These are phyloP conservation scores for Anguilla rostrata DNA, from an alignment of 2,113 vertebrate species.

Conservation along the genomic window DNA sequence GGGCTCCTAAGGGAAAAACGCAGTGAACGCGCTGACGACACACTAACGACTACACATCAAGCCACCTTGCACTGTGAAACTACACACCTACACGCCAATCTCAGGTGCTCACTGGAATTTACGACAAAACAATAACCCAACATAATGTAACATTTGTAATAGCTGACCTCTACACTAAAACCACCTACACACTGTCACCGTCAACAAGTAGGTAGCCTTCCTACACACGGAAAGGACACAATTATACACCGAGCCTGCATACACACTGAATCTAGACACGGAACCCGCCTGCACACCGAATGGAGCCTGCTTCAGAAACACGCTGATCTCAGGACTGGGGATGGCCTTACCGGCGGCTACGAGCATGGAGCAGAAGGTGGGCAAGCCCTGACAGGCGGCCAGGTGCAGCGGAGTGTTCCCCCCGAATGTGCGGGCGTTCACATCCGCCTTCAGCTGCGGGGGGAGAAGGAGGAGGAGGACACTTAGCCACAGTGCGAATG, in stretches of 20 bases:
- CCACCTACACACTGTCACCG: no score
- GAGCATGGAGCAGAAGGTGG: slow-evolving; percentile 87
- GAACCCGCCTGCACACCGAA: background rate
- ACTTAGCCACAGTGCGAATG: background rate
- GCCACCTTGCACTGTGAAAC: background rate
- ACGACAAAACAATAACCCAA: no score
- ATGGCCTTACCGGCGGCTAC: slow-evolving; percentile 82
- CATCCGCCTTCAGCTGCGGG: slow-evolving; percentile 80
- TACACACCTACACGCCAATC: background rate
- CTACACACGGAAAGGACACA: background rate
- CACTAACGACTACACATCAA: background rate
- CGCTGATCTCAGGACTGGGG: no score
- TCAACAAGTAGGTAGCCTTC: background rate
- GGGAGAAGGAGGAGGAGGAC: background rate
- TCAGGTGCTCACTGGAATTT: no score
- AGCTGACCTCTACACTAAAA: background rate
- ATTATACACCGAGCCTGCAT: background rate
- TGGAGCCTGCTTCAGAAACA: background rate
- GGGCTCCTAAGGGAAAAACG: slow-evolving; percentile 74
- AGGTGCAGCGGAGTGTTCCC: slow-evolving; percentile 90
- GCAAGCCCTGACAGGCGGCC: slow-evolving; percentile 85
- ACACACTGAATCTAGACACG: background rate
- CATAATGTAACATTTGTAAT: background rate
- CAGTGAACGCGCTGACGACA: background rate
- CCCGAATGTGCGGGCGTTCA: slow-evolving; percentile 81